These are phyloP conservation scores for Diabrotica balteata DNA, from an alignment of 2,888 invertebrate species.

Conservation along the genomic window DNA sequence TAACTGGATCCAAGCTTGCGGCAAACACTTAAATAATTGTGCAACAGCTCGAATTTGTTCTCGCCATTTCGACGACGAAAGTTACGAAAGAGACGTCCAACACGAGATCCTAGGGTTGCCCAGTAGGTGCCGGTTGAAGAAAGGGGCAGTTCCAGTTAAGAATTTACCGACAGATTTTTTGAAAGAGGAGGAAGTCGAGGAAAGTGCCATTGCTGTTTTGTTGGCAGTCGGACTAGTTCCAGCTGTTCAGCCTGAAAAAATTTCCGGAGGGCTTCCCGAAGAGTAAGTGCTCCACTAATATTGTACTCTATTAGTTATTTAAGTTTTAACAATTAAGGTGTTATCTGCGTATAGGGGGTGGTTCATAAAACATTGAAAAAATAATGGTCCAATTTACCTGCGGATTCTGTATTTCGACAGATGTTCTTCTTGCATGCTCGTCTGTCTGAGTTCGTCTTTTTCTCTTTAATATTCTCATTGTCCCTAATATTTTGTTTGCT, in stretches of 20 bases:
- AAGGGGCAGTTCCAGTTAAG: slow-evolving; percentile 62
- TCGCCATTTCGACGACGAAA: slow-evolving; percentile 62
- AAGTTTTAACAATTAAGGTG: too few species aligned
- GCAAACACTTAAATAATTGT: slow-evolving; percentile 63
- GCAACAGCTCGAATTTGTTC: slow-evolving; percentile 66
- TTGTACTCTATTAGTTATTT: too few species aligned
- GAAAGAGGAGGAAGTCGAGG: slow-evolving; percentile 49
- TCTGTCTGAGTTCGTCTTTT: too few species aligned
- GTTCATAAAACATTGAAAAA: too few species aligned
- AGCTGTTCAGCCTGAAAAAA: slow-evolving; percentile 44
- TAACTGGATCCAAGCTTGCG: slow-evolving; percentile 65
- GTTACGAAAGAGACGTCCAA: slow-evolving; percentile 66
- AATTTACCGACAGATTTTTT: slow-evolving; percentile 49
- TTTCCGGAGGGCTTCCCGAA: slow-evolving; percentile 56
- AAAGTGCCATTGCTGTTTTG: slow-evolving; percentile 62
- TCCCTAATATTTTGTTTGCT: too few species aligned
- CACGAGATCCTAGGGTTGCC: slow-evolving; percentile 65
- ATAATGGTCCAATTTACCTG: too few species aligned
- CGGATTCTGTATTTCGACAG: too few species aligned
- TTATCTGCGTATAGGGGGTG: too few species aligned
- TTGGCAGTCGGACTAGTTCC: slow-evolving; percentile 66
- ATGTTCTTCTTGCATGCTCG: too few species aligned
- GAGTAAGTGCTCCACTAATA: slow-evolving; percentile 53
- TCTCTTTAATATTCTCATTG: too few species aligned
- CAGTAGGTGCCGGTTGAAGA: slow-evolving; percentile 62